Evolutionary conservation across 2,797 vertebrate genomes (phyloP), one percentile per base, ranked within the genome.

Genomic region (Tadarida brasiliensis): DNA sequence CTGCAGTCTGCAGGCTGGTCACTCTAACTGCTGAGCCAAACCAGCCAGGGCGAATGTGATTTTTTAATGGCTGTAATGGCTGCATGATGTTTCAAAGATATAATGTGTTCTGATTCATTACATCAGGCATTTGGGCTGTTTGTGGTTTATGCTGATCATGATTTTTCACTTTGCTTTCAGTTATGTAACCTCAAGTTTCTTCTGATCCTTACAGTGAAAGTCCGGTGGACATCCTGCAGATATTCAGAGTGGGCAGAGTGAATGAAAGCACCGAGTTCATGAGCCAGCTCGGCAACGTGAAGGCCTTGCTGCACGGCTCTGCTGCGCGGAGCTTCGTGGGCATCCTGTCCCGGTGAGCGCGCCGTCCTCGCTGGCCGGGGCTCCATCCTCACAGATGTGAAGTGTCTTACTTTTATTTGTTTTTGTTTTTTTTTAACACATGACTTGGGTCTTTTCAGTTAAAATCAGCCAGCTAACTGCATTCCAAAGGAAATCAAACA

Each of bases 281-380:
- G 88, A 98, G 98, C 24, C 96, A 98, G 28, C 95, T 99, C 0
- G 98, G 98, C 74, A 99, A 99, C 4, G 51, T 99, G 80, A 98
- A 56, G 63, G 49, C 98, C 61, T 98, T 99, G 81, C 98, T 99
- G 10, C 99, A 99, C 59, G 99, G 99, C 12, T 99, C 99, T n/a
- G 96, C 98, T 8, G 98, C 98, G 77, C 97, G 82, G 87, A 99
- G 99, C 96, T 99, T 99, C 94, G 98, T 99, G 11, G 99, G 99
- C 94, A 99, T 99, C 96, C 97, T 99, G 74, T 99, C 99, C 91
- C 98, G 99, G 99, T 99, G 96, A 98, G 96, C 74, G 4, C 2
- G 9, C n/a, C 30, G n/a, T 87, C 19, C 86, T 20, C 80, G 54
- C 6, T 87, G 54, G 33, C 54, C 68, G 84, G 26, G 28, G 28